These are phyloP conservation scores for Gila orcuttii DNA, from an alignment of 2,113 vertebrate species.

Conservation along the genomic window DNA sequence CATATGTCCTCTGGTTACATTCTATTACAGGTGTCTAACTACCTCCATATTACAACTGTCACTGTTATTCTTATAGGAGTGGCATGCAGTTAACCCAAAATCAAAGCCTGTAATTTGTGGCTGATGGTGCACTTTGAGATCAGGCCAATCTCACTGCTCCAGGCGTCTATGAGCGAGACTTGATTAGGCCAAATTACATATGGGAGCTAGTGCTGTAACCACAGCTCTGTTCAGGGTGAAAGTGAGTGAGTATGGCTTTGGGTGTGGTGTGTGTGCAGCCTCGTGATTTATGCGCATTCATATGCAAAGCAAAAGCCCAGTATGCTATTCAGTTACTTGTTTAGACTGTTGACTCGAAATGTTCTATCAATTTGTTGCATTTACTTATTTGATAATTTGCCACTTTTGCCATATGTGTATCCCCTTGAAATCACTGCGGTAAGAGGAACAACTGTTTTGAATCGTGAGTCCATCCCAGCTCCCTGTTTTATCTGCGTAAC, in stretches of 20 bases:
- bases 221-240: conserved; percentile 70
- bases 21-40: conserved; percentile 71
- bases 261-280: neutral
- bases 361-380: conserved; percentile 19
- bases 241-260: conserved; percentile 69
- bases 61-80: conserved; percentile 79
- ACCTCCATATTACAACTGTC: conserved; percentile 73
- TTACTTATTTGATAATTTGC: conserved; percentile 4
- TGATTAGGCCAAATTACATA: conserved; percentile 86
- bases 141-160: conserved; percentile 80
- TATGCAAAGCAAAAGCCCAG: conserved; percentile 5
- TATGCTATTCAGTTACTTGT: conserved; percentile 11
- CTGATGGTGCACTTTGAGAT: conserved; percentile 82
- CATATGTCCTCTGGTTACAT: conserved; percentile 55
- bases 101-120: conserved; percentile 85
- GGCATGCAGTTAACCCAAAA: conserved; percentile 83
- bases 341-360: neutral
- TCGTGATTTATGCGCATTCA: conserved; percentile 30
- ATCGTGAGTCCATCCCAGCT: conserved; percentile 41
- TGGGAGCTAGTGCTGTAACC: conserved; percentile 83
- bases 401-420: conserved; percentile 4
- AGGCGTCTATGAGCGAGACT: conserved; percentile 76
- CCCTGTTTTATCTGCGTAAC: conserved; percentile 54
- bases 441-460: conserved; percentile 51
- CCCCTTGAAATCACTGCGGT: conserved; percentile 25